Evolutionary conservation across 2,888 invertebrate species (phyloP), one percentile per base, ranked within the genome.

Genomic region (Cheilosia vulpina): DNA sequence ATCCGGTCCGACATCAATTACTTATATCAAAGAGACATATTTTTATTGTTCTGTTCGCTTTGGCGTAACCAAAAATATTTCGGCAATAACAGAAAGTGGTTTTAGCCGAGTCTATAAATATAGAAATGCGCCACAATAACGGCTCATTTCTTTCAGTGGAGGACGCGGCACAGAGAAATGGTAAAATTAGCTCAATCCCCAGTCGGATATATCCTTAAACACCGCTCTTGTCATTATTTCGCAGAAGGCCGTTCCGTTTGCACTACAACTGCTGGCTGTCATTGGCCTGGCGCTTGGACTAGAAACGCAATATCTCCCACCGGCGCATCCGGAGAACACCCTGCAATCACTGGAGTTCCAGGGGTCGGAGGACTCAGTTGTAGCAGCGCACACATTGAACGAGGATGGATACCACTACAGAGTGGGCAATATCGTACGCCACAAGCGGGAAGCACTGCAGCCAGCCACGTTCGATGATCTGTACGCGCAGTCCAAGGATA

Each of bases 91-190:
- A 60, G 24, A 60, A 72, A 60, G 60, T 47, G 19, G 69, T 69
- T 69, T 43, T 19, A 5, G 15, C 45, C 19, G 21, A 55, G 55
- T 65, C 65, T 50, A 79, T 79, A 79, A 72, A 72, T 79, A 72
- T 19, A 24, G 62, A 47, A 62, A 55, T 62, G 15, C 58, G 43
- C 50, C 63, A 45, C 38, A 55, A 47, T 50, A 60, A 41, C 17
- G 58, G 57, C 31, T 65, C 79, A 79, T 65, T 72, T 31, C 58
- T 50, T 47, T 19, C 24, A 38, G 45, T 65, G 45, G 43, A 34
- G 43, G 15, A 50, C 60, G 52, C 65, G 57, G 17, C 50, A 58
- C 6, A 19, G 50, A 43, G 58, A 79, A 57, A 79, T 79, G 79
- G 79, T 79, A 72, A 65, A 52, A 19, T 2, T 19, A 0, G 19